phyloP scores from a whole-genome alignment of 2,113 vertebrate genomes.

The Hippopotamus amphibius region DNA sequence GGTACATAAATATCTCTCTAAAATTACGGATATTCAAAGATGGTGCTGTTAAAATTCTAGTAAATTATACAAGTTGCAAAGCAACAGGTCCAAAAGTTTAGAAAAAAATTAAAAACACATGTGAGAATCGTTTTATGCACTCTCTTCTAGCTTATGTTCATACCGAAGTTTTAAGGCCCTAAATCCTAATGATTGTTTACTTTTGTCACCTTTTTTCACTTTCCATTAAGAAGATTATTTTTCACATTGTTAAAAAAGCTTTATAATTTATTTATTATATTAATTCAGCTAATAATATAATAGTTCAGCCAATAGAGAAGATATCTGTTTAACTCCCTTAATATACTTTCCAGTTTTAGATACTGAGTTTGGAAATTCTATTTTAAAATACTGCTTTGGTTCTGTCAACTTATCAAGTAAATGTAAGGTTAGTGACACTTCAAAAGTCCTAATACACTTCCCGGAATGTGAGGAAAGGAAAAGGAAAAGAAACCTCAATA shows the following conservation, averaged over 20 bases:
- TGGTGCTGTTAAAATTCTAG: not conserved
- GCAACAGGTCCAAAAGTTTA: not conserved
- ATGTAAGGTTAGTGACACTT: not conserved
- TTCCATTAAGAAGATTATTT: not conserved
- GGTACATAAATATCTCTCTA: not conserved
- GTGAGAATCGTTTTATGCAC: not conserved
- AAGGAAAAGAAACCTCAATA: not conserved
- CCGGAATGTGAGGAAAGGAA: not conserved
- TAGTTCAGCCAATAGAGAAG: not conserved
- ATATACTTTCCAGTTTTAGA: not conserved
- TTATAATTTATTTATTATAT: not conserved
- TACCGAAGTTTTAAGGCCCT: not conserved
- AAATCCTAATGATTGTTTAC: not conserved
- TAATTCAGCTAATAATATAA: not conserved
- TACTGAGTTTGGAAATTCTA: not conserved
- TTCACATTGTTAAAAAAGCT: not conserved
- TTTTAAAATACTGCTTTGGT: not conserved
- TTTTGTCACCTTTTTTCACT: not conserved
- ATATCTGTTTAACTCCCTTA: not conserved
- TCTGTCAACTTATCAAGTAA: not conserved
- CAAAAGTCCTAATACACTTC: not conserved
- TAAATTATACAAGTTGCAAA: not conserved
- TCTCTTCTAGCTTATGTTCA: not conserved
- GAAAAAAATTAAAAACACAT: not conserved
- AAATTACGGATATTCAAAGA: not conserved